Base-by-base conservation (phyloP, 2,797 vertebrate species). In the Masticophis lateralis region DNA sequence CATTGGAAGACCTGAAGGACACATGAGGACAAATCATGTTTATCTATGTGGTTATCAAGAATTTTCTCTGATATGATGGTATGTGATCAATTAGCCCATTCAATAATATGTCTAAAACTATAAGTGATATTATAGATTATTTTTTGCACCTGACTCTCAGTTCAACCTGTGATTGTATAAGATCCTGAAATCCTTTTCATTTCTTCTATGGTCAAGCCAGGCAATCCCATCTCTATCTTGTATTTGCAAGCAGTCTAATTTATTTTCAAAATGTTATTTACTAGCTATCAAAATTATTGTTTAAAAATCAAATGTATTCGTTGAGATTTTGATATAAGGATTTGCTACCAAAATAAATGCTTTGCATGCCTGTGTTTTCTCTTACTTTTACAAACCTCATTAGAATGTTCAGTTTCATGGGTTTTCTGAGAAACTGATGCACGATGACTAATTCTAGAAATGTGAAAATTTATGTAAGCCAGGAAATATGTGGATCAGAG, bases 401-500 rank as follows among this genome's bases (percentile, higher is more conserved):
- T 18, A 86, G 47, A 83, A 59, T 18, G 43, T 53, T 88, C 56
- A 88, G 5, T 83, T 89, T 25, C 32, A 8, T 0, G 0, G 51
- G 66, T 87, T 92, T 94, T 47, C 95, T 96, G 63, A 56, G 89
- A 89, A 94, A 86, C 6, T 27, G 22, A 57, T 88, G 91, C 93
- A 90, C 61, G 55, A 55, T 25, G 88, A 90, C 92, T 96, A 1
- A 92, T 61, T 55, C 93, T 94, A 86, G 74, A 57, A 7, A 28
- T 3, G 87, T 53, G 57, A 87, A 90, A 94, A 94, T 92, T 74
- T 28, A 88, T 93, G 61, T 88, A 43, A 57, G 7, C 92, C 94
- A 96, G 91, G 79, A 91, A 93, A 89, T 20, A 86, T 93, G 87
- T 93, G 95, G 93, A 74, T 74, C 43, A 60, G 92, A 91, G 94